A percentile compares a stretch with the other conserved stretches of the same genome.
These are phyloP conservation scores for Seriola rivoliana DNA, from an alignment of 2,113 vertebrate genomes.

Conservation along the genomic window DNA sequence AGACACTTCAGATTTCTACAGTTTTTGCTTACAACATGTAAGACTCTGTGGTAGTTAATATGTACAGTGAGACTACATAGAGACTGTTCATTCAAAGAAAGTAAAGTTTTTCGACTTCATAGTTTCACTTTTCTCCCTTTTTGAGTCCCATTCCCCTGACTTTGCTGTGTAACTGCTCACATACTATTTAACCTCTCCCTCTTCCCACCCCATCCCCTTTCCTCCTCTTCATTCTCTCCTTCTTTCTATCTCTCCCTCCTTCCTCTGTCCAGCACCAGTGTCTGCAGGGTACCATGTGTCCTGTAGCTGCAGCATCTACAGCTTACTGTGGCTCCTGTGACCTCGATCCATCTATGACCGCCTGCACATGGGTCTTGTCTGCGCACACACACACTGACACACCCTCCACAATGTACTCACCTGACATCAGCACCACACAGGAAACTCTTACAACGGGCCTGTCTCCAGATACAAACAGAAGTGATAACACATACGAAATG, in stretches of 20 bases:
- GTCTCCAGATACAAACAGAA: conserved; percentile 25
- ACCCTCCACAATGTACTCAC: conserved; percentile 20
- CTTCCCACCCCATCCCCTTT: not conserved
- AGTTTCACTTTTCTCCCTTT: too few species aligned
- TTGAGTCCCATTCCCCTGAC: not conserved
- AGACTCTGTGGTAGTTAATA: not conserved
- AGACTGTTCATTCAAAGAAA: too few species aligned
- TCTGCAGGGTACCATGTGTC: conserved; percentile 85
- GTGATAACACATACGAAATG: conserved; percentile 35
- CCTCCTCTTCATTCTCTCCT: not conserved
- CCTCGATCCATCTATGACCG: conserved; percentile 83
- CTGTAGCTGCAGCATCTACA: conserved; percentile 76
- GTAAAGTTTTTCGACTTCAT: too few species aligned
- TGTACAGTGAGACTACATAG: too few species aligned
- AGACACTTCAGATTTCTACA: not conserved
- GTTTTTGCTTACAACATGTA: not conserved
- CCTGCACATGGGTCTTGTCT: conserved; percentile 84
- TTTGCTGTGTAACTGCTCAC: not conserved
- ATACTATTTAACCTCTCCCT: not conserved
- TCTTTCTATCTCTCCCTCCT: not conserved
- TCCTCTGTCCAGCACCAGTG: conserved; percentile 81
- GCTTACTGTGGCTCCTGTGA: conserved; percentile 90
- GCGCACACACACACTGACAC: conserved; percentile 8
- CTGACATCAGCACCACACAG: conserved; percentile 12
- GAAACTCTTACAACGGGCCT: not conserved